phyloP scores from a whole-genome alignment of 1,140 invertebrate species.

The Drosophila nikananu region DNA sequence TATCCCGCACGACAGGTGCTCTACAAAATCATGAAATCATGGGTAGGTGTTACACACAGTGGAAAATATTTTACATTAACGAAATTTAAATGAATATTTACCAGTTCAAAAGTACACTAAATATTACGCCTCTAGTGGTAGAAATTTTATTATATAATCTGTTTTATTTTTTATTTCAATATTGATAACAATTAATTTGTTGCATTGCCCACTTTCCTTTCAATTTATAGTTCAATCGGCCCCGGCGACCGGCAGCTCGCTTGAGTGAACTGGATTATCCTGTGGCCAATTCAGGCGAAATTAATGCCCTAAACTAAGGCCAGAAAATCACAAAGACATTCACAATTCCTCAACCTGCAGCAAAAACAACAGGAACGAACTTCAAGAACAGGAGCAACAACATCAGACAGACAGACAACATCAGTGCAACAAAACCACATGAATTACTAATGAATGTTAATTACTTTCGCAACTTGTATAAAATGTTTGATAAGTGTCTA shows the following conservation, averaged over 20 bases:
- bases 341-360: slow-evolving; percentile 25
- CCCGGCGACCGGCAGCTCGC: slow-evolving; percentile 65
- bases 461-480: slow-evolving; percentile 50
- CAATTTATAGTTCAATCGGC: slow-evolving; percentile 66
- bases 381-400: slow-evolving; percentile 40
- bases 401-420: slow-evolving; percentile 26
- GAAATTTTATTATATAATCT: background rate
- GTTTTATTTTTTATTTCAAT: too few species aligned
- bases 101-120: background rate
- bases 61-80: background rate
- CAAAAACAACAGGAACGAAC: slow-evolving; percentile 20
- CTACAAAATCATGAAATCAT: slow-evolving; percentile 80
- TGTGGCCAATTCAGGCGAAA: slow-evolving; percentile 67
- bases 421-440: slow-evolving; percentile 24
- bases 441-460: slow-evolving; percentile 67
- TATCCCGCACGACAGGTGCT: slow-evolving; percentile 80
- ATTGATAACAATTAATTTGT: background rate
- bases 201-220: background rate
- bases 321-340: background rate
- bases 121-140: background rate
- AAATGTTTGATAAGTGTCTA: slow-evolving; percentile 76
- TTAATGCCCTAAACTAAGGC: slow-evolving; percentile 70
- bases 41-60: slow-evolving; percentile 54
- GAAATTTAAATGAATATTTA: background rate
- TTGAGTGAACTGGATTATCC: slow-evolving; percentile 76